A percentile compares a stretch with the other conserved stretches of the same genome.
These are phyloP conservation scores for Carassius carassius DNA, from an alignment of 2,113 vertebrate species.

Conservation along the genomic window DNA sequence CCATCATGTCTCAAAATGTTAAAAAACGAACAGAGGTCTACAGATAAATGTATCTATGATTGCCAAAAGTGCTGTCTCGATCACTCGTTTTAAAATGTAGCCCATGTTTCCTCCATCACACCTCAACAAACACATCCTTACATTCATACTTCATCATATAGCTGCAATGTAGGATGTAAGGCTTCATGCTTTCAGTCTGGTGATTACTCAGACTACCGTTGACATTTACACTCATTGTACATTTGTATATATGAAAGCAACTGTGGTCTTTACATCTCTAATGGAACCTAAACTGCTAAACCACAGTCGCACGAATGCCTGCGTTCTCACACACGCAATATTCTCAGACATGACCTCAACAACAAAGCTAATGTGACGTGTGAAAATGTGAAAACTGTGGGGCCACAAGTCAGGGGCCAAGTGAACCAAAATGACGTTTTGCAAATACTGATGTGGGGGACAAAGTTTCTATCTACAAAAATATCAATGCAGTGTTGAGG, in stretches of 20 bases:
- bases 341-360: constrained; percentile 45
- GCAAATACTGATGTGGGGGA: background rate
- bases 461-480: background rate
- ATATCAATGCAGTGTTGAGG: too few relatives aligned
- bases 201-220: background rate
- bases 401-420: constrained; percentile 14
- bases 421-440: constrained; percentile 26
- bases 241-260: background rate
- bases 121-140: background rate
- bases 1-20: background rate
- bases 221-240: background rate
- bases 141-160: background rate
- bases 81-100: background rate
- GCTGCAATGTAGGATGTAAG: background rate
- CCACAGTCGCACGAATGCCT: constrained; percentile 24
- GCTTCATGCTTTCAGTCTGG: background rate
- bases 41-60: background rate
- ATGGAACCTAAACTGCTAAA: background rate
- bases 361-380: constrained; percentile 43
- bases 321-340: constrained; percentile 14
- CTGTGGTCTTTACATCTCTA: background rate
- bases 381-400: constrained; percentile 40
- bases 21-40: background rate
- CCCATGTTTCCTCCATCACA: background rate
- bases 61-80: background rate